Conservation (phyloP, 2,888 invertebrate genomes). For the Cynaeus angustus region DNA sequence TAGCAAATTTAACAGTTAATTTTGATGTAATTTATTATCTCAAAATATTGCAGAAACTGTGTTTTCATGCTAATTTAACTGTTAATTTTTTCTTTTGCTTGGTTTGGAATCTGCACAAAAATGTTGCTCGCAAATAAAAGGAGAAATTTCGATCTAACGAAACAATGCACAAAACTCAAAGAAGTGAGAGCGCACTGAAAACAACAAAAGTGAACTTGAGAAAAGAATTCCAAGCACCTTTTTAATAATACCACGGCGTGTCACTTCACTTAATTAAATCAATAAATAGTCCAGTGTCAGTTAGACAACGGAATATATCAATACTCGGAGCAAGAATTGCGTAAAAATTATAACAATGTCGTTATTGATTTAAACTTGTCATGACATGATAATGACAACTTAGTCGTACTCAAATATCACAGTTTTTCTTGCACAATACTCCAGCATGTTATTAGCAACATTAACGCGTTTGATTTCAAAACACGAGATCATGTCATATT, state of each 20-base stretch:
- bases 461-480: constrained; percentile 7
- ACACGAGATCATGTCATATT: constrained; percentile 3
- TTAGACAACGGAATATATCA: background rate
- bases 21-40: constrained; percentile 8
- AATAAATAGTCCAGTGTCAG: background rate
- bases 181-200: too few relatives aligned
- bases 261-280: background rate
- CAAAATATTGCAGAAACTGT: background rate
- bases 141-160: too few relatives aligned
- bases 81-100: too few relatives aligned
- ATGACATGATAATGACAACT: constrained; percentile 27
- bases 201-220: too few relatives aligned
- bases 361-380: constrained; percentile 7
- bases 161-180: too few relatives aligned
- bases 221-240: background rate
- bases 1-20: constrained; percentile 4
- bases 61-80: too few relatives aligned
- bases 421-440: constrained; percentile 22
- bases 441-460: constrained; percentile 2
- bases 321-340: background rate
- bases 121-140: too few relatives aligned
- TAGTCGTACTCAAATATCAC: background rate
- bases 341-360: constrained; percentile 9
- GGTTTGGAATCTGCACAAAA: too few relatives aligned
- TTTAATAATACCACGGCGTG: background rate